Base-by-base conservation (phyloP, 2,113 vertebrate genomes). In the Nymphicus hollandicus region DNA sequence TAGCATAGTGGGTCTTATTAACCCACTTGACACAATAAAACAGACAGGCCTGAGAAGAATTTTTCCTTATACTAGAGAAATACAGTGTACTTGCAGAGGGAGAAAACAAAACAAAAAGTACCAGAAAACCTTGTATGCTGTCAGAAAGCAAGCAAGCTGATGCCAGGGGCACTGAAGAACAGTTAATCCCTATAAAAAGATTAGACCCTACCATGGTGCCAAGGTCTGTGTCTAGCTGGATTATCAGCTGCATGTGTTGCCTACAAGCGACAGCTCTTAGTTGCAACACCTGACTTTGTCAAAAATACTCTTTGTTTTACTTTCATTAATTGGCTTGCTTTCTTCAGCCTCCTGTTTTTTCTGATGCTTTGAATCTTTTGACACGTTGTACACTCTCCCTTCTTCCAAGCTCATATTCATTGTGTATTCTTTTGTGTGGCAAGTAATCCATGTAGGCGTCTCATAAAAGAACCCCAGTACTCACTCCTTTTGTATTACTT, bases 151-250 rank as follows among this genome's bases (percentile, higher is more conserved):
- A 96, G 43, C 31, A 84, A 88, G 37, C 52, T 85, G 28, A 63
- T 81, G 78, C 66, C 68, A 86, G 91, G 83, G 71, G 76, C 77
- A 85, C 50, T 82, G 35, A 89, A 96, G 88, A 91, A 87, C 83
- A 93, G 65, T 41, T 97, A 96, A 95, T 96, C 70, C 71, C 79
- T 71, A 73, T 95, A 94, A 96, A 96, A 96, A 94, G 86, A 93
- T 86, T 92, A 96, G 95, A 85, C 35, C 37, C 41, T 15, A 58
- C 55, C 78, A 56, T 64, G 47, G 74, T 77, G 82, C 71, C 92
- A 91, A 95, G 64, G 88, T 66, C 91, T 95, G 44, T 70, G 86
- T 83, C 63, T 91, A 88, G 84, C 61, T 66, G 93, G 86, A 93
- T 97, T 96, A 95, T 81, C 66, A 93, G 4, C 37, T 69, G 91